phyloP scores from a whole-genome alignment of 2,888 invertebrate species.

The Saturnia japonica region DNA sequence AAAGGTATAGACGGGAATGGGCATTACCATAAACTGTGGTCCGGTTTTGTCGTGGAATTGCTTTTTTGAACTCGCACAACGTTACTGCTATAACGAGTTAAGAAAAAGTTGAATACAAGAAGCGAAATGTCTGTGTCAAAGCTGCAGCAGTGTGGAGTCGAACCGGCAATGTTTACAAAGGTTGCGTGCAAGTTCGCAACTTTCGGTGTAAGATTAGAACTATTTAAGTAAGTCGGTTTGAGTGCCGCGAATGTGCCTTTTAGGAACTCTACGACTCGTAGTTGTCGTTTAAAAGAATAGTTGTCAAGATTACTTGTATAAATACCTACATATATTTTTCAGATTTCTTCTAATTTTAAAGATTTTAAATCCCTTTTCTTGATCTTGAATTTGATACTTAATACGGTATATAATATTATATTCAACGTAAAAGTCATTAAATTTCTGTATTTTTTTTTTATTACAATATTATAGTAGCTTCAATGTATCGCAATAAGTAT shows the following conservation, averaged over 20 bases:
- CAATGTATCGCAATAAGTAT: too few species aligned
- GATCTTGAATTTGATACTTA: neutral
- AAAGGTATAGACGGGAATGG: slow-evolving; percentile 67
- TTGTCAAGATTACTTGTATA: slow-evolving; percentile 42
- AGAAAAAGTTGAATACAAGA: slow-evolving; percentile 72
- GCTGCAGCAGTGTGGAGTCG: slow-evolving; percentile 34
- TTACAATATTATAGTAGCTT: neutral
- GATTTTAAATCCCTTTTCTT: neutral
- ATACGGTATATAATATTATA: too few species aligned
- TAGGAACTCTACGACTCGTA: slow-evolving; percentile 61
- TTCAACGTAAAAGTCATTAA: too few species aligned
- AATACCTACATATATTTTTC: slow-evolving; percentile 11
- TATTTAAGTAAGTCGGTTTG: slow-evolving; percentile 63
- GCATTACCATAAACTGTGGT: slow-evolving; percentile 75
- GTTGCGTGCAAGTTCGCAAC: slow-evolving; percentile 54
- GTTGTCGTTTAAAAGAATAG: slow-evolving; percentile 50
- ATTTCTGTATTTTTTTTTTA: too few species aligned
- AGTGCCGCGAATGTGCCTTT: slow-evolving; percentile 64
- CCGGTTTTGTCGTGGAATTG: slow-evolving; percentile 65
- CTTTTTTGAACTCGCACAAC: slow-evolving; percentile 78
- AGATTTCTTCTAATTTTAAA: neutral
- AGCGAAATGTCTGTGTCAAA: slow-evolving; percentile 17
- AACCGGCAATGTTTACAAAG: slow-evolving; percentile 54
- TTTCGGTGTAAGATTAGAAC: slow-evolving; percentile 66
- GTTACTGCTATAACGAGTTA: slow-evolving; percentile 67